Conservation (phyloP, 2,113 vertebrate species). For the Scartelaos histophorus region DNA sequence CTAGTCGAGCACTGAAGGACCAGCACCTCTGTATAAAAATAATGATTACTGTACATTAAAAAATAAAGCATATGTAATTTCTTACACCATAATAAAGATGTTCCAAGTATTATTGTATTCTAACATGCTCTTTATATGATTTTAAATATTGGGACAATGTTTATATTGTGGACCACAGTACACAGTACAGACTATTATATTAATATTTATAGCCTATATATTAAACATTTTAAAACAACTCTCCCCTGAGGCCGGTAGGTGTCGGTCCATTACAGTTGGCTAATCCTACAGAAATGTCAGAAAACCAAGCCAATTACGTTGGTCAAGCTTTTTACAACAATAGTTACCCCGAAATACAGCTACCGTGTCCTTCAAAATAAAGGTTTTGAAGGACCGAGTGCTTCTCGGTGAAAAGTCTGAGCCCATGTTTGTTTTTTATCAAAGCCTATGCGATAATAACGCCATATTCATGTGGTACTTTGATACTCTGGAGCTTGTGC, state of each 20-base stretch:
- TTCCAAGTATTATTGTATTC: neutral
- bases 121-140: neutral
- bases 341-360: neutral
- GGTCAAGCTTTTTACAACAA: neutral
- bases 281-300: neutral
- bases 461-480: neutral
- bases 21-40: neutral
- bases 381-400: neutral
- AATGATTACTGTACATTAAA: neutral
- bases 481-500: neutral
- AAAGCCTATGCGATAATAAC: neutral
- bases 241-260: too few relatives aligned
- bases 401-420: neutral
- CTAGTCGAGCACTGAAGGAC: slow-evolving; percentile 25
- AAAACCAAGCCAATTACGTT: slow-evolving; percentile 1
- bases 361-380: neutral
- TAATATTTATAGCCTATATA: neutral
- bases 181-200: neutral
- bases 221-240: neutral
- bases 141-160: too few relatives aligned
- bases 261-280: neutral
- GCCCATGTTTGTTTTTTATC: neutral
- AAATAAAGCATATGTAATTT: neutral
- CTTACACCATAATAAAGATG: neutral
- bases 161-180: too few relatives aligned